Conservation (phyloP, 1,140 invertebrate genomes). For the Megathymus violae region DNA sequence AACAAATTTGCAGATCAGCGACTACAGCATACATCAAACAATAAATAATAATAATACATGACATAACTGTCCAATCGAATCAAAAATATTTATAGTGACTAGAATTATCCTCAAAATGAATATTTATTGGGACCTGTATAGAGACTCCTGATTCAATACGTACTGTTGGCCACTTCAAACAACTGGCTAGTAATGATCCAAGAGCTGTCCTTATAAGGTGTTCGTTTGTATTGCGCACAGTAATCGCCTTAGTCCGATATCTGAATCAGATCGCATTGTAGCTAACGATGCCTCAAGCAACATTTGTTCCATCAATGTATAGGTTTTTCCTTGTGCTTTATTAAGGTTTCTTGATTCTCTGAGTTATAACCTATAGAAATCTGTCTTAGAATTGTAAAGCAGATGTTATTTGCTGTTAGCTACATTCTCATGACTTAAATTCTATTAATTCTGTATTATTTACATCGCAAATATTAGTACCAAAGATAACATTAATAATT, state of each 20-base stretch:
- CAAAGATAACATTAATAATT: too few relatives aligned
- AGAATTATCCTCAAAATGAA: conserved; percentile 25
- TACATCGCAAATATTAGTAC: background rate
- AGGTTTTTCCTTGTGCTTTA: conserved; percentile 29
- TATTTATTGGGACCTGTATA: conserved; percentile 25
- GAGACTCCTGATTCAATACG: conserved; percentile 26
- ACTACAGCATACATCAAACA: too few relatives aligned
- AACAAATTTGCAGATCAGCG: too few relatives aligned
- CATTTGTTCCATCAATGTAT: conserved; percentile 36
- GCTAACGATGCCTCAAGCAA: conserved; percentile 48
- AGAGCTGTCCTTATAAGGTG: conserved; percentile 47
- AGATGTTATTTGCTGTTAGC: conserved; percentile 3
- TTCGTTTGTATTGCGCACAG: conserved; percentile 51
- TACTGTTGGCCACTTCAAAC: conserved; percentile 29
- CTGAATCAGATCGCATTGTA: conserved; percentile 57
- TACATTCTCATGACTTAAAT: background rate
- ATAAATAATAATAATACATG: too few relatives aligned
- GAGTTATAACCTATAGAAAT: conserved; percentile 33
- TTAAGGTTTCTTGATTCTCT: conserved; percentile 17
- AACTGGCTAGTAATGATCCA: conserved; percentile 38
- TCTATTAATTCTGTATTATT: background rate
- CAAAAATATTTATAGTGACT: background rate
- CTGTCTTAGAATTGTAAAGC: background rate
- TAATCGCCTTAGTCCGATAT: conserved; percentile 50
- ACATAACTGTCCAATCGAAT: conserved; percentile 1